These are phyloP conservation scores for Vanessa tameamea DNA, from an alignment of 1,140 invertebrate species.

Conservation along the genomic window DNA sequence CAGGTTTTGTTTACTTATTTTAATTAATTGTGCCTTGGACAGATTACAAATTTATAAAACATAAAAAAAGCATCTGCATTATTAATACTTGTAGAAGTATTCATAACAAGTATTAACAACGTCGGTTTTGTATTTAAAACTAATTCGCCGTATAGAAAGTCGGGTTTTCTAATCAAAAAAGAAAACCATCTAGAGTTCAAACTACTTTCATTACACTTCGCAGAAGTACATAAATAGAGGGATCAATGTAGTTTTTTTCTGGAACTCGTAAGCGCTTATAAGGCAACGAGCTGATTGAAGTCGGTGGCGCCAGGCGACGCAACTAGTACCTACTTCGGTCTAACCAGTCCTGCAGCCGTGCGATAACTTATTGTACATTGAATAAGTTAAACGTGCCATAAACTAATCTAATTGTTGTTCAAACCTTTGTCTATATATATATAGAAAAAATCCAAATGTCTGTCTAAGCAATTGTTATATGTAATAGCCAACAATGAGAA, in stretches of 20 bases:
- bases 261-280: slow-evolving; percentile 3
- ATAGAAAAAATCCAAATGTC: no score
- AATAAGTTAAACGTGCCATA: background rate
- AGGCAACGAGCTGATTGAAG: background rate
- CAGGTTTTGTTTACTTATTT: no score
- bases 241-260: slow-evolving; percentile 2
- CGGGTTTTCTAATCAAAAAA: background rate
- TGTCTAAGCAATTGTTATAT: no score
- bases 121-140: no score
- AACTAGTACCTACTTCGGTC: background rate
- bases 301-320: background rate
- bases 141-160: background rate
- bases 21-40: no score
- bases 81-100: no score
- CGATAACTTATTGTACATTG: background rate
- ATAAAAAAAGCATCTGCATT: no score
- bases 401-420: no score
- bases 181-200: slow-evolving; percentile 1
- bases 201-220: slow-evolving; percentile 18
- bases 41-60: no score
- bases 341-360: background rate
- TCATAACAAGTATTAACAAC: no score
- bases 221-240: slow-evolving; percentile 22
- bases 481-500: no score
- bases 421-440: no score